A percentile compares a stretch with the other conserved stretches of the same genome.
Conservation (phyloP, 2,113 vertebrate genomes). For the Barnardius zonarius region DNA sequence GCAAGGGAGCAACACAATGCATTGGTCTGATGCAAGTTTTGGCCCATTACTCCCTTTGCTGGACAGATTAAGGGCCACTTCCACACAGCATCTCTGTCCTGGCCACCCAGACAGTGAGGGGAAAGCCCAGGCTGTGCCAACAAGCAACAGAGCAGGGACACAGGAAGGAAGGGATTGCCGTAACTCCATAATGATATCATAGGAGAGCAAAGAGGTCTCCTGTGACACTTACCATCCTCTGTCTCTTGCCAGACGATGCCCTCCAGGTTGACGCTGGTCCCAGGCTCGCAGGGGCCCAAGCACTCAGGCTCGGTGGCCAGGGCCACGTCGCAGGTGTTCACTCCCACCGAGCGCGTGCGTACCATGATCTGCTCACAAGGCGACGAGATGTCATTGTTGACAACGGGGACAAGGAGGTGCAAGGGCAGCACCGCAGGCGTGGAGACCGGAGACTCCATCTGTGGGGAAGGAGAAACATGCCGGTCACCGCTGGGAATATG, state of each 20-base stretch:
- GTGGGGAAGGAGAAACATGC: constrained; percentile 28
- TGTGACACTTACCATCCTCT: constrained; percentile 87
- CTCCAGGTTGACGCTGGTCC: constrained; percentile 97
- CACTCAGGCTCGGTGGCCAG: constrained; percentile 95
- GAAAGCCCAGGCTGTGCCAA: not conserved
- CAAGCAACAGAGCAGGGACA: not conserved
- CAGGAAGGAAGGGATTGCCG: not conserved
- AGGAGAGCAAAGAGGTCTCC: not conserved
- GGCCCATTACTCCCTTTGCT: not conserved
- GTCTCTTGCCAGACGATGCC: constrained; percentile 99
- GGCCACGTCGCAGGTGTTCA: constrained; percentile 95
- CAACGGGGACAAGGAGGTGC: constrained; percentile 89
- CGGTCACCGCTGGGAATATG: not conserved
- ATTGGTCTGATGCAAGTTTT: not conserved
- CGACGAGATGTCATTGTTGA: constrained; percentile 92
- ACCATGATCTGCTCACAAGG: constrained; percentile 99
- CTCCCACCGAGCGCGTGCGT: constrained; percentile 93
- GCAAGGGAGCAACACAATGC: not conserved
- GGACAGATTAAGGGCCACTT: not conserved
- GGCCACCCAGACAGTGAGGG: not conserved
- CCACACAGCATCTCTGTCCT: not conserved
- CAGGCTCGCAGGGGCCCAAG: constrained; percentile 95
- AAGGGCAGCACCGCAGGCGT: constrained; percentile 91
- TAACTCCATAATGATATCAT: not conserved
- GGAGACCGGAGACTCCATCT: constrained; percentile 97